These are phyloP conservation scores for Hydrotaea cyrtoneurina DNA, from an alignment of 2,888 invertebrate genomes.

Conservation along the genomic window DNA sequence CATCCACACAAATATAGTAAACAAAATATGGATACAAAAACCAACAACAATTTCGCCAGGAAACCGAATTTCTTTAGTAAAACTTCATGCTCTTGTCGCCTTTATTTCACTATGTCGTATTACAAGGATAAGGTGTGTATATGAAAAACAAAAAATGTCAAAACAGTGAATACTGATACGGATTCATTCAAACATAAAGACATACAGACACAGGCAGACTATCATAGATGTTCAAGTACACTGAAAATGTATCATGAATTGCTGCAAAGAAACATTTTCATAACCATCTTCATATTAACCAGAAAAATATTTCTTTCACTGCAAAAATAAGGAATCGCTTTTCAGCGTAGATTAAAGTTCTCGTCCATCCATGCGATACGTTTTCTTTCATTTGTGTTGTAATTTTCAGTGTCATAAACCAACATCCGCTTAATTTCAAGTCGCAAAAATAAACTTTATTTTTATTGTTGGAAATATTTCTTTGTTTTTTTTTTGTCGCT, in stretches of 20 bases:
- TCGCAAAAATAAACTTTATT: background rate
- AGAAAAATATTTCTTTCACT: no score
- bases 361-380: background rate
- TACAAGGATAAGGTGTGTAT: conserved; percentile 1
- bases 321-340: no score
- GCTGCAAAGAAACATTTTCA: no score
- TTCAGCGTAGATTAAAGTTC: background rate
- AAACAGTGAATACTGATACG: background rate
- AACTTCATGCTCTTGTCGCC: background rate
- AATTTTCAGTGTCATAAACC: background rate
- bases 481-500: background rate
- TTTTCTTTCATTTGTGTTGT: background rate
- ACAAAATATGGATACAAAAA: background rate
- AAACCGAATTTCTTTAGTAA: background rate
- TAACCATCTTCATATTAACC: no score
- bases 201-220: background rate
- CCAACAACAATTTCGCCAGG: background rate
- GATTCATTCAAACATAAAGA: background rate
- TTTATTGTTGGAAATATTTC: background rate
- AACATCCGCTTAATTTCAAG: background rate
- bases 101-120: background rate
- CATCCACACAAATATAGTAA: background rate
- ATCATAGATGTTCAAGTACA: no score
- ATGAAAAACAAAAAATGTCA: background rate
- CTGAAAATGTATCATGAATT: no score